A percentile compares a stretch with the other conserved stretches of the same genome.
Conservation (phyloP, 2,113 vertebrate species). For the Oceanodroma tethys region DNA sequence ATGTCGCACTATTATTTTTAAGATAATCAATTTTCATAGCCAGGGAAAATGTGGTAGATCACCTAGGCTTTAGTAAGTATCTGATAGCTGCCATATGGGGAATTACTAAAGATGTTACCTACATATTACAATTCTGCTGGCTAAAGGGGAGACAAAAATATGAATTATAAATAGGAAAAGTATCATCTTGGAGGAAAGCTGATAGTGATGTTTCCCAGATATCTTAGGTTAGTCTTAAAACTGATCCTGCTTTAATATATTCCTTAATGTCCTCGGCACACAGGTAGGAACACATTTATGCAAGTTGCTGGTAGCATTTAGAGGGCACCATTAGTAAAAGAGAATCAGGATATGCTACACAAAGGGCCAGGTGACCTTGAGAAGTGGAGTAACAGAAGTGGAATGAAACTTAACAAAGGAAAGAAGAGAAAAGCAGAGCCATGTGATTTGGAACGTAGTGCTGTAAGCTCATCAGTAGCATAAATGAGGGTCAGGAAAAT, state of each 20-base stretch:
- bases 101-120: background rate
- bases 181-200: background rate
- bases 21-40: background rate
- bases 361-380: background rate
- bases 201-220: background rate
- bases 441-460: background rate
- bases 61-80: background rate
- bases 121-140: background rate
- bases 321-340: background rate
- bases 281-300: background rate
- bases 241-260: background rate
- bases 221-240: background rate
- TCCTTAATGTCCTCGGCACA: background rate
- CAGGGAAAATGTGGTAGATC: background rate
- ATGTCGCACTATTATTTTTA: background rate
- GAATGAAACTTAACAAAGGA: background rate
- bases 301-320: background rate
- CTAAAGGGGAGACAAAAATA: background rate
- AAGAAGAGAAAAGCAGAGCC: background rate
- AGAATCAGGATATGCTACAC: background rate
- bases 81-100: background rate
- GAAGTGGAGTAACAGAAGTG: background rate
- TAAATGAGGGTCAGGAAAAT: background rate
- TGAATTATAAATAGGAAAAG: background rate
- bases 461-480: background rate